Conservation (phyloP, 2,113 vertebrate species). For the Pteruthius melanotis region DNA sequence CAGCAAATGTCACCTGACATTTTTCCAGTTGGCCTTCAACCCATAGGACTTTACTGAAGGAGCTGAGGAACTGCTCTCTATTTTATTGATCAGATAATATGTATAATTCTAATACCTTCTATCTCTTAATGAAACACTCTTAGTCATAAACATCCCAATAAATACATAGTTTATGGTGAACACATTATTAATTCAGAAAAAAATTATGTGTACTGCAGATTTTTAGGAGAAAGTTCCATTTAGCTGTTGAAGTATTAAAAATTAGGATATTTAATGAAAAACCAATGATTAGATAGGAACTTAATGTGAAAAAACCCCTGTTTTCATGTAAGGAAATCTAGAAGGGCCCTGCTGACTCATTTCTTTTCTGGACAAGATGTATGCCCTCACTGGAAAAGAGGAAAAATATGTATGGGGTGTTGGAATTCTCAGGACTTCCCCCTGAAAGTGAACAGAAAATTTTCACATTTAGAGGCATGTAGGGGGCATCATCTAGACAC, state of each 20-base stretch:
- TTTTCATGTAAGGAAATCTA: background rate
- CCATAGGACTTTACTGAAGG: background rate
- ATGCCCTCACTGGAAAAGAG: background rate
- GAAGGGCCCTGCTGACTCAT: background rate
- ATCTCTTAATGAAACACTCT: background rate
- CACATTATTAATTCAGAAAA: background rate
- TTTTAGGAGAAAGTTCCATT: background rate
- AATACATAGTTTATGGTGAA: background rate
- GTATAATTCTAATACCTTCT: background rate
- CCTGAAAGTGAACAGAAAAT: background rate
- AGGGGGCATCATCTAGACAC: background rate
- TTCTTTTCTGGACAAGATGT: background rate
- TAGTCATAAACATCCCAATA: background rate
- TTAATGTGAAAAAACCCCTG: accelerated
- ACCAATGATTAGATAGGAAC: background rate
- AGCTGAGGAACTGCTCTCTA: background rate
- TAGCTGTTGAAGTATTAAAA: background rate
- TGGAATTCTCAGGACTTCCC: background rate
- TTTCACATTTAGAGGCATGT: background rate
- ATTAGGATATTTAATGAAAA: background rate
- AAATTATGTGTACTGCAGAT: background rate
- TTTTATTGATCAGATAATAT: background rate
- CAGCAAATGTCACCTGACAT: background rate
- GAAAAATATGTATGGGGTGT: accelerated
- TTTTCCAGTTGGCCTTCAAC: background rate